These are phyloP conservation scores for Adelognathus sp. DNA, from an alignment of 2,888 invertebrate genomes.

Conservation along the genomic window DNA sequence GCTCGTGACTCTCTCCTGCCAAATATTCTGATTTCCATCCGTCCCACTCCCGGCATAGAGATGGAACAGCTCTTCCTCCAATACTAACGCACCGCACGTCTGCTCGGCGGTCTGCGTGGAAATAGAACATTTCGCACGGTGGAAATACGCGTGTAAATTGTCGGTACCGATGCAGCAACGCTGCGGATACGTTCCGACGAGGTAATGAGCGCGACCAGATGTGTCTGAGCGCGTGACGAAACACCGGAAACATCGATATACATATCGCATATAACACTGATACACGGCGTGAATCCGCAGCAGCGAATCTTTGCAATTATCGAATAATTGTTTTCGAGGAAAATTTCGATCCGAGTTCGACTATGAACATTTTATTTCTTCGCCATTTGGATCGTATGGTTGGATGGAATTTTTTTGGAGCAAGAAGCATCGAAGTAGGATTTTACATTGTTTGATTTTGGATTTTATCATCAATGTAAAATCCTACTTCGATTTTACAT, in stretches of 20 bases:
- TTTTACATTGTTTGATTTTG: too few species aligned
- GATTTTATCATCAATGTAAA: too few species aligned
- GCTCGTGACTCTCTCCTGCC: conserved; percentile 55
- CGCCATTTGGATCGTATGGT: too few species aligned
- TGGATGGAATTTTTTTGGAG: too few species aligned
- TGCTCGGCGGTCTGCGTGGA: neutral
- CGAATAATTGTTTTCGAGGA: neutral
- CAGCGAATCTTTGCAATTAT: neutral
- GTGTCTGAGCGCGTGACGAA: neutral
- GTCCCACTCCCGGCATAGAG: neutral
- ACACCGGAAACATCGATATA: neutral
- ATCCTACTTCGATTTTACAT: too few species aligned
- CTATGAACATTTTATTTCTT: too few species aligned
- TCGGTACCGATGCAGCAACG: conserved; percentile 12
- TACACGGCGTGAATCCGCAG: too few species aligned
- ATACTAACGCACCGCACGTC: neutral
- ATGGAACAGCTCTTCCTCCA: neutral
- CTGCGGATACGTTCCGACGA: neutral
- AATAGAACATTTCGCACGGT: conserved; percentile 20
- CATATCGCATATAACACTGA: too few species aligned
- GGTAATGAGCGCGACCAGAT: neutral
- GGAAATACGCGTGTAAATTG: conserved; percentile 31
- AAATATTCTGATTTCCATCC: conserved; percentile 71
- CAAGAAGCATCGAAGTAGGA: too few species aligned
- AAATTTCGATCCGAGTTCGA: too few species aligned